Base-by-base conservation (phyloP, 2,888 invertebrate species). In the Brachylomia viminalis region DNA sequence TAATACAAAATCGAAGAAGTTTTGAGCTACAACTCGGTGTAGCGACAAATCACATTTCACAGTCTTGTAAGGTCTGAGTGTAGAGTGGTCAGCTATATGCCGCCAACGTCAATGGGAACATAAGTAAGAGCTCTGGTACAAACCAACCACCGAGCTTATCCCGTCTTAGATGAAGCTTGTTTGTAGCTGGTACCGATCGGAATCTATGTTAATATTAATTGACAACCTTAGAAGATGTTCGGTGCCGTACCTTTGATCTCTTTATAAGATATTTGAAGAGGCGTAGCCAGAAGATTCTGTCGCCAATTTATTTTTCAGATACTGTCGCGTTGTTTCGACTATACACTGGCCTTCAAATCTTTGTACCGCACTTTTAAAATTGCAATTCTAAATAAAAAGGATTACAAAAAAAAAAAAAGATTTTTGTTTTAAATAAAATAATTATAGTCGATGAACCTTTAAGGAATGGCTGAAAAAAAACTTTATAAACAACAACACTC, bases 1-100 rank as follows among this genome's bases (percentile, higher is more conserved):
- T 45, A 71, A 56, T 45, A 56, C 65, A 49, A 84, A 79, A 77
- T 82, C 80, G 70, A 83, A 80, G 83, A 82, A 74, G 75, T 86
- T 87, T 56, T 76, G 81, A 84, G 82, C 77, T 75, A 80, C 78
- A 68, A 65, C 64, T 79, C 38, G 58, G 76, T 82, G 86, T 69
- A 81, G 84, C 82, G 82, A 85, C 86, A 90, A 91, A 90, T 90
- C 87, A 86, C 85, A 89, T 91, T 91, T 87, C 77, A 78, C 76
- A 69, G 77, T 71, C 68, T 71, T 56, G 52, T n/a, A n/a, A n/a
- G n/a, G n/a, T n/a, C n/a, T n/a, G n/a, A n/a, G n/a, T n/a, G n/a
- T 72, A 79, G 77, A 72, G 79, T 68, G 83, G 80, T 72, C 79
- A 83, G 75, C 82, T 82, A 84, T 82, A 81, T 81, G 68, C 69